Conservation (phyloP, 92 coral and sea anemone species). For the Actinernus sp. region DNA sequence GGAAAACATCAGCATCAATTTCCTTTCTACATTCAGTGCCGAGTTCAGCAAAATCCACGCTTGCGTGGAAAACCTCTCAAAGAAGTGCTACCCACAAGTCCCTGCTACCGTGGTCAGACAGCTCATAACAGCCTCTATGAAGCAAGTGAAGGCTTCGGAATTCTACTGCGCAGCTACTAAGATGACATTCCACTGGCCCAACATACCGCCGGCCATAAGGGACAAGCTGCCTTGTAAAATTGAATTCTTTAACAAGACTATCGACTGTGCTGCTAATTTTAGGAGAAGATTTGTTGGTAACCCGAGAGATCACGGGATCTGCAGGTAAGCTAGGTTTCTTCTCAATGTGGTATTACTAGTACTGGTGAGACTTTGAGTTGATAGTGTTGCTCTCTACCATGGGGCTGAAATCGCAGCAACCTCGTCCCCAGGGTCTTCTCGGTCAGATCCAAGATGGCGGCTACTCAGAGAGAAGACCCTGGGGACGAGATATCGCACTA, state of each 20-base stretch:
- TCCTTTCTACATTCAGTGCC: not conserved
- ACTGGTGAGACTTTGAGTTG: too few species aligned
- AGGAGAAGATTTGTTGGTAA: not conserved
- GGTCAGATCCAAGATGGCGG: too few species aligned
- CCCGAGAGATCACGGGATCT: not conserved
- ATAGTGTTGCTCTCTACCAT: too few species aligned
- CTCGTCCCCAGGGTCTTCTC: too few species aligned
- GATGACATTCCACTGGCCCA: constrained; percentile 14
- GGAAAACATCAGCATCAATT: not conserved
- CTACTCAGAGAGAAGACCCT: too few species aligned
- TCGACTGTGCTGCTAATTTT: not conserved
- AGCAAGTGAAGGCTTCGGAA: constrained; percentile 16
- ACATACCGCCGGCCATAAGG: constrained; percentile 13
- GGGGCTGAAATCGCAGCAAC: too few species aligned
- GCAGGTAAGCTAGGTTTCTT: not conserved
- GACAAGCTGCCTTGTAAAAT: constrained; percentile 8
- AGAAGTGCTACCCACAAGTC: constrained; percentile 20
- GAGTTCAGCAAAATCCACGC: constrained; percentile 8
- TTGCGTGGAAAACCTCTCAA: constrained; percentile 15
- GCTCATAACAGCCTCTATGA: constrained; percentile 12
- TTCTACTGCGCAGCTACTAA: constrained; percentile 26
- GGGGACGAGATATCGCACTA: too few species aligned
- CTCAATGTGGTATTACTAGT: too few species aligned
- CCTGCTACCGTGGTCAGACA: constrained; percentile 13
- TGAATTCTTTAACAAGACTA: not conserved